phyloP scores from a whole-genome alignment of 2,113 vertebrate genomes.

The Zosterops pallidus region DNA sequence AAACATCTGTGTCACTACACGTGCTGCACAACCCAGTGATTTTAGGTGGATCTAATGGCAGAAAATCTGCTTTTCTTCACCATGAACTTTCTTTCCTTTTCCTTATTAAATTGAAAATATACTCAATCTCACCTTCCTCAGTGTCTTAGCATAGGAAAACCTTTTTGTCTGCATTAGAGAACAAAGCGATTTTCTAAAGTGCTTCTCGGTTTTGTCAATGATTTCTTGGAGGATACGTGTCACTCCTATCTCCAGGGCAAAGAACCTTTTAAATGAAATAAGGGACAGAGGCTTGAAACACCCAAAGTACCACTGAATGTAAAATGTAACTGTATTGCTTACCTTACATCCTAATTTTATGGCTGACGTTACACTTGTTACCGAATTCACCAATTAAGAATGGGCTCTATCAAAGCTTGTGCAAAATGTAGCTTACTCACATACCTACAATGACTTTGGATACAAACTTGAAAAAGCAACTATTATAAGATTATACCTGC shows the following conservation, averaged over 20 bases:
- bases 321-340: background rate
- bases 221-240: background rate
- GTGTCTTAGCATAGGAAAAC: background rate
- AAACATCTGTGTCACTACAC: background rate
- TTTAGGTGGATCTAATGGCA: background rate
- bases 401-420: background rate
- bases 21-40: background rate
- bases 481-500: background rate
- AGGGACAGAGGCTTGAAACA: background rate
- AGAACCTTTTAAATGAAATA: background rate
- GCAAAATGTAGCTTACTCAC: background rate
- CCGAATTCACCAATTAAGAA: background rate
- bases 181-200: background rate
- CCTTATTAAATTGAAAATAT: background rate
- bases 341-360: background rate
- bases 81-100: background rate
- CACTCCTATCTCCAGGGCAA: background rate
- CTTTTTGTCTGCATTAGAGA: background rate
- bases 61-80: background rate
- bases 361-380: background rate
- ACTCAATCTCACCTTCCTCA: background rate
- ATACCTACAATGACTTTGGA: background rate
- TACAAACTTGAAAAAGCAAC: background rate
- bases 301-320: background rate
- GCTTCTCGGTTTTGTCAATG: fast-evolving